Base-by-base conservation (phyloP, 1,140 invertebrate species). In the Aphaenogaster ashmeadi region DNA sequence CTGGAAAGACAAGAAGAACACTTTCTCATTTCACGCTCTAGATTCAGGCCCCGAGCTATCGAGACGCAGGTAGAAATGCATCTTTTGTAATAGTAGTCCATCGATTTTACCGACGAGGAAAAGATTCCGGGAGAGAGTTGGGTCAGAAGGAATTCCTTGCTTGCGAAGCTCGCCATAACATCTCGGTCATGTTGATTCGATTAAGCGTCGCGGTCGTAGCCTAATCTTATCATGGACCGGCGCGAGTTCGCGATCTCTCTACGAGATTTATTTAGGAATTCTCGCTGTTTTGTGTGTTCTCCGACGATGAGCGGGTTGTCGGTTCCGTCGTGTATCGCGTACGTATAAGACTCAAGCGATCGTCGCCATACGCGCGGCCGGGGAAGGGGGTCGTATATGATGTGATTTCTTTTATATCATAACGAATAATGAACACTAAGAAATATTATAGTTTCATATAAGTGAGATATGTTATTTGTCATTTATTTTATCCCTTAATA, bases 381-480 rank as follows among this genome's bases (percentile, higher is more conserved):
- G 36, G 9, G 62, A 3, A 66, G 90, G 94, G 94, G 94, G 94
- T 94, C 93, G 92, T 94, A 95, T 95, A 94, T 95, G 94, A 95
- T 95, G 95, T 95, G 94, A 95, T 95, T 95, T 95, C 92, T 95
- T 95, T 95, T 95, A 95, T 95, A 95, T 95, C 93, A 93, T 95
- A 95, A 94, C 93, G 92, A 94, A 94, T 94, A 93, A 95, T 94
- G 93, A 95, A 95, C 93, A 95, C 93, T 95, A 95, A 95, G 92
- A 95, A 95, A 95, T 95, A 94, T 95, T 95, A 95, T 95, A 95
- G 94, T 95, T 95, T 95, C 94, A 93, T 95, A 95, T 95, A 95
- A 95, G 94, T 94, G 94, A 69, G 66, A 95, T 95, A 95, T 95
- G 94, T 95, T 95, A 95, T 95, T 95, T 95, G 93, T 95, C 94